Evolutionary conservation across 2,888 invertebrate genomes (phyloP), one percentile per base, ranked within the genome.

Genomic region (Adelognathus sp.): DNA sequence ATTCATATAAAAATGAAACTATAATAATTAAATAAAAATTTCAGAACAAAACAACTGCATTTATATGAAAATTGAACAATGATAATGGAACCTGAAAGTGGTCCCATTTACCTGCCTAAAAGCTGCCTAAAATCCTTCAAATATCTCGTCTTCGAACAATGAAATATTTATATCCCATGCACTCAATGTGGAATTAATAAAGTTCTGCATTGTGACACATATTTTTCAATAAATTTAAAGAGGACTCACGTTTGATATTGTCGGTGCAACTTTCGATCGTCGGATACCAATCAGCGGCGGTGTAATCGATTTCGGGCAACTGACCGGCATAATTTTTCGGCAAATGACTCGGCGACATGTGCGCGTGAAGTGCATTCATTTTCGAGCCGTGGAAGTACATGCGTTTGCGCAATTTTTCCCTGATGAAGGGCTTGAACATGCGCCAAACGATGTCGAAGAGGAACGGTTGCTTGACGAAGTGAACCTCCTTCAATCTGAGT

Each of bases 371-470:
- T 0, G 95, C 95, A 33, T 94, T 88, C 96, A 97, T 96, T 88
- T 97, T 96, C 75, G 93, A 93, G 11, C 96, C 96, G 90, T 97
- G 97, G 94, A 97, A 97, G 92, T 94, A 95, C 92, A 97, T 95
- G 95, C 97, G 92, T 82, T 92, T 94, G 91, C 94, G 95, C 14
- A 97, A 93, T 90, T 97, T 97, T 85, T 96, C 95, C 83, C 93
- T 93, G 84, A 97, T 94, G 88, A 97, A 95, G 6, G 97, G 97
- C 91, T 96, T 96, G 93, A 97, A 97, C 90, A 97, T 94, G 58
- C 93, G 92, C 97, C 97, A 97, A 1, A 97, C 96, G 91, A 96
- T 93, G 88, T 95, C 96, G 92, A 97, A 97, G 79, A 97, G 92
- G 92, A 95, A 95, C 0, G 97, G 97, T 87, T 97, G 95, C 88